Evolutionary conservation across 1,140 invertebrate genomes (phyloP).

Genomic region (Lasioglossum albipes): DNA sequence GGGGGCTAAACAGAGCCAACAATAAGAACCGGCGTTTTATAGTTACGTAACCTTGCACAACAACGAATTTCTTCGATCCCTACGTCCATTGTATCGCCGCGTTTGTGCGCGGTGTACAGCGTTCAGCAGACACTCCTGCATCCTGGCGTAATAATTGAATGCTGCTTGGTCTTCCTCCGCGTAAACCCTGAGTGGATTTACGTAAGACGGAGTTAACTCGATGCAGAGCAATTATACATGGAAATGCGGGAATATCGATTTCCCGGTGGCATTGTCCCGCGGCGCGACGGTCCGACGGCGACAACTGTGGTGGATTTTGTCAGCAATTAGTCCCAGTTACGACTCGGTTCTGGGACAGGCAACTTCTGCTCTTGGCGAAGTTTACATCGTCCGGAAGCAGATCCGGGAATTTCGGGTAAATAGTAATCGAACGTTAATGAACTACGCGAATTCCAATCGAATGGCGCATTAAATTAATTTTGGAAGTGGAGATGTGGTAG

Average conservation of each 20-base stretch:
- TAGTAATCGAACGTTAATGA: slow-evolving; percentile 13
- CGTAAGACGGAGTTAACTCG: slow-evolving; percentile 3
- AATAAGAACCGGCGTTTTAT: background rate
- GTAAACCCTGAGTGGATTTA: slow-evolving; percentile 8
- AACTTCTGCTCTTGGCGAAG: slow-evolving; percentile 4
- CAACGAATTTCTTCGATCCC: background rate
- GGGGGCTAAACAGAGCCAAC: no score
- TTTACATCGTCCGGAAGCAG: slow-evolving; percentile 22
- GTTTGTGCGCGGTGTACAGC: background rate
- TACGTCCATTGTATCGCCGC: background rate
- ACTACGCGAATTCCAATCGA: background rate
- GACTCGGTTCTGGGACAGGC: slow-evolving; percentile 1
- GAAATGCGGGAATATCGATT: slow-evolving; percentile 30
- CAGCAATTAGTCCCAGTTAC: slow-evolving; percentile 27
- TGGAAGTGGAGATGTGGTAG: no score
- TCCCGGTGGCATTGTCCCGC: background rate
- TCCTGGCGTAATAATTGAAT: background rate
- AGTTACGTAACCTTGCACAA: background rate
- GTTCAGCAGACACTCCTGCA: background rate
- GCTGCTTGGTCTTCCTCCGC: background rate
- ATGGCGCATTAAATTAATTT: no score
- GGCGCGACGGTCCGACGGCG: background rate
- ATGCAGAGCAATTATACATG: slow-evolving; percentile 31
- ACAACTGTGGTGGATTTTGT: slow-evolving; percentile 30
- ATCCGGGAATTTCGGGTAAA: background rate